phyloP scores from a whole-genome alignment of 1,140 invertebrate genomes.

The Eriocheir sinensis region DNA sequence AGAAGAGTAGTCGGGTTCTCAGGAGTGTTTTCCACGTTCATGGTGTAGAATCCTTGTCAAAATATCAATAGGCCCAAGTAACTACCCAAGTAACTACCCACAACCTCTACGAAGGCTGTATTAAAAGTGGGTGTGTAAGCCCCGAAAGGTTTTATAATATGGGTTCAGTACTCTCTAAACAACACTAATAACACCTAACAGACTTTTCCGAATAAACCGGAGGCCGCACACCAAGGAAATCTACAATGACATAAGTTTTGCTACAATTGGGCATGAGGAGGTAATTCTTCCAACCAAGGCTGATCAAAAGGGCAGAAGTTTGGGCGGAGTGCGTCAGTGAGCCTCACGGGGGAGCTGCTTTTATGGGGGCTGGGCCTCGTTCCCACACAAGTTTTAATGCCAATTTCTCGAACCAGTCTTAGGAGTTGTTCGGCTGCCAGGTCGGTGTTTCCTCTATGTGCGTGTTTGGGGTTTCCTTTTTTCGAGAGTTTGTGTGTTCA shows the following conservation, averaged over 20 bases:
- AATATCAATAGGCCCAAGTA: too few relatives aligned
- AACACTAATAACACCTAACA: background rate
- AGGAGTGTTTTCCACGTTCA: too few relatives aligned
- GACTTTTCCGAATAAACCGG: background rate
- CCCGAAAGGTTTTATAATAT: too few relatives aligned
- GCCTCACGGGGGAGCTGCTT: conserved; percentile 52
- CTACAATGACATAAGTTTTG: conserved; percentile 38
- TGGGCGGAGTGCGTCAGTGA: conserved; percentile 5
- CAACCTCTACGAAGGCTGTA: too few relatives aligned
- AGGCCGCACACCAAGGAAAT: background rate
- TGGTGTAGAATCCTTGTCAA: too few relatives aligned
- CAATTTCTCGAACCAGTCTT: conserved; percentile 70
- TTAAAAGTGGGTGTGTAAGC: too few relatives aligned
- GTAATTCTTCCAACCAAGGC: conserved; percentile 51
- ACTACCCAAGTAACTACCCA: too few relatives aligned
- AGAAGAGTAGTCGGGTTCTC: too few relatives aligned
- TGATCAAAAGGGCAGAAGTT: conserved; percentile 58
- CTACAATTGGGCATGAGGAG: conserved; percentile 43
- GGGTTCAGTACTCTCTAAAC: background rate
- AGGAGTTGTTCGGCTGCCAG: conserved; percentile 51
- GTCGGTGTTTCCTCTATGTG: background rate
- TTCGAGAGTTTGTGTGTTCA: background rate
- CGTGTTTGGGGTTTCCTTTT: background rate
- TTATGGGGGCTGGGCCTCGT: conserved; percentile 37
- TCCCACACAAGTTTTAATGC: conserved; percentile 68